Conservation (phyloP, 2,113 vertebrate genomes). For the Salvelinus sp. region DNA sequence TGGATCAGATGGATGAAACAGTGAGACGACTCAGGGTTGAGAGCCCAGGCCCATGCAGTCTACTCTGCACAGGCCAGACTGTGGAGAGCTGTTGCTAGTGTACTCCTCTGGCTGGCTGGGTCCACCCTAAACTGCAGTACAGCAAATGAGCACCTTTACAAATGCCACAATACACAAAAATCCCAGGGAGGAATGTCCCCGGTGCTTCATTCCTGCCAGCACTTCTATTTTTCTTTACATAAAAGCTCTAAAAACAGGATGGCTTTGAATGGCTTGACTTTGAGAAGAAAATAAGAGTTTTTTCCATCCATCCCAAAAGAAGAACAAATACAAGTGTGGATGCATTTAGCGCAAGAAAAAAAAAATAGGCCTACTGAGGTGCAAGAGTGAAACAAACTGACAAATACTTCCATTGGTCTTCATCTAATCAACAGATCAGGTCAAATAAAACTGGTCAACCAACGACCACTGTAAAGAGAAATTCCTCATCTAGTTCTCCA, state of each 20-base stretch:
- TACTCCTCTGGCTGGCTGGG: conserved; percentile 45
- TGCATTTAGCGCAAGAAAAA: too few relatives aligned
- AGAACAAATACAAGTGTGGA: neutral
- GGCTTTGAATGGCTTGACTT: neutral
- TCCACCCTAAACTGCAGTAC: conserved; percentile 63
- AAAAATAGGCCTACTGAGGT: too few relatives aligned
- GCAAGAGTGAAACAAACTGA: too few relatives aligned
- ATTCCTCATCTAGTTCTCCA: conserved; percentile 61
- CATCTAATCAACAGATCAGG: too few relatives aligned
- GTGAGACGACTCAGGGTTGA: neutral
- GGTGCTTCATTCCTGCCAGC: conserved; percentile 54
- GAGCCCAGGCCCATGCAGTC: neutral
- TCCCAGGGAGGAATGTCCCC: conserved; percentile 67
- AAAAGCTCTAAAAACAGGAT: neutral
- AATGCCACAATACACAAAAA: conserved; percentile 77
- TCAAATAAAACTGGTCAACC: too few relatives aligned
- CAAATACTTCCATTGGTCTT: too few relatives aligned
- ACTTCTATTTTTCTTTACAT: conserved; percentile 44
- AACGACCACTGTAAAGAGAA: too few relatives aligned
- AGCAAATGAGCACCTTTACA: conserved; percentile 71
- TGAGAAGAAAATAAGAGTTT: neutral
- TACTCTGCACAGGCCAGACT: conserved; percentile 21
- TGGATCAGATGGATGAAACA: neutral
- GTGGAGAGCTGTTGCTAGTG: conserved; percentile 36
- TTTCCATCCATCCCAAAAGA: neutral